Evolutionary conservation across 2,113 vertebrate genomes (phyloP).

Genomic region (Elgaria multicarinata): DNA sequence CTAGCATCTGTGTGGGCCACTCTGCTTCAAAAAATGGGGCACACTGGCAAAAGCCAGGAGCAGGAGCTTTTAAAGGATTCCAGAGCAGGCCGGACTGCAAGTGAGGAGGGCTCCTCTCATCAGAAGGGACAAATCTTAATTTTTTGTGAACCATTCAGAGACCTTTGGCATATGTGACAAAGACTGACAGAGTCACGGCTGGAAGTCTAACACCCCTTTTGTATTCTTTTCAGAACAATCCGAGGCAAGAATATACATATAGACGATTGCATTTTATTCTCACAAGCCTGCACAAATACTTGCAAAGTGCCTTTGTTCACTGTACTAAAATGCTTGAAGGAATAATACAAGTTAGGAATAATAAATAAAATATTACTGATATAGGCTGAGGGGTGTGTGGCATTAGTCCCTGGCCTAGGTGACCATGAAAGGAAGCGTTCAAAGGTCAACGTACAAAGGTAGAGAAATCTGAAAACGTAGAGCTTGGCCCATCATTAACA

Average conservation of each 20-base stretch:
- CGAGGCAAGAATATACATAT: neutral
- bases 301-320: neutral
- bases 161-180: neutral
- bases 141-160: too few species aligned
- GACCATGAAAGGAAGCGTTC: neutral
- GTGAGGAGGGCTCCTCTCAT: too few species aligned
- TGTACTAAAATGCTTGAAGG: neutral
- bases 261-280: neutral
- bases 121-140: too few species aligned
- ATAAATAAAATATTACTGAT: neutral
- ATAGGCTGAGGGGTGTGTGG: too few species aligned
- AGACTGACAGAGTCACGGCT: neutral
- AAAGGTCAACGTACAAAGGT: neutral
- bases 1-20: neutral
- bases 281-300: neutral
- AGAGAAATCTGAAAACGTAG: neutral
- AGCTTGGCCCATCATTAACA: constrained; percentile 5
- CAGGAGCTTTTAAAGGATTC: too few species aligned
- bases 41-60: neutral
- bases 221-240: neutral
- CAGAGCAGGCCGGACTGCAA: too few species aligned
- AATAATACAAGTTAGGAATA: too few species aligned
- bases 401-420: too few species aligned
- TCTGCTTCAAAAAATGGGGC: neutral
- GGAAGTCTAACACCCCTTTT: neutral